Conservation (phyloP, 2,888 invertebrate genomes). For the Petrolisthes manimaculis region DNA sequence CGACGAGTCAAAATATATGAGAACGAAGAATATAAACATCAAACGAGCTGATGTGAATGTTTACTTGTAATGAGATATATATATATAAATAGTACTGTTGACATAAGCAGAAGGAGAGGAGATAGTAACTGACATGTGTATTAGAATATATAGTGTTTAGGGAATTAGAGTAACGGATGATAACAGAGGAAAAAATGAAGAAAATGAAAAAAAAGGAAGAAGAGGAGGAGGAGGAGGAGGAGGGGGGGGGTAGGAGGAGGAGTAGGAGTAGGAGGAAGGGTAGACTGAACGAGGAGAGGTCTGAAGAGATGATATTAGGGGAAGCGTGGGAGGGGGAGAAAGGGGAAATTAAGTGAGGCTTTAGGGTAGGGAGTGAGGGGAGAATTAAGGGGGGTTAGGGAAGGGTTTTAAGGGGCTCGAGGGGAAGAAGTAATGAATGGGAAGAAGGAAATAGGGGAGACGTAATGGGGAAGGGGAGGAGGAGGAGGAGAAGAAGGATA, state of each 20-base stretch:
- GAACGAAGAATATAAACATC: too few species aligned
- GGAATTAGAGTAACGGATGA: too few species aligned
- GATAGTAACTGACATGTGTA: too few species aligned
- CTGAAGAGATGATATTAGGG: background rate
- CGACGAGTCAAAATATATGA: too few species aligned
- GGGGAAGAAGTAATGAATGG: background rate
- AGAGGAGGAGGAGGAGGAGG: background rate
- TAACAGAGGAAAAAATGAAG: too few species aligned
- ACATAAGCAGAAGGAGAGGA: too few species aligned
- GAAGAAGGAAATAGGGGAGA: background rate
- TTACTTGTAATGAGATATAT: too few species aligned
- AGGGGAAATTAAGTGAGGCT: background rate
- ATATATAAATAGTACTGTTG: too few species aligned
- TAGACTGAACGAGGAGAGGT: too few species aligned
- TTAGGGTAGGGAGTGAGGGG: background rate
- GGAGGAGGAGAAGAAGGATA: background rate
- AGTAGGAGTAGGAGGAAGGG: background rate
- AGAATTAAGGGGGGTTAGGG: background rate
- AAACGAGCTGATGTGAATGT: too few species aligned
- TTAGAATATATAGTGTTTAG: too few species aligned
- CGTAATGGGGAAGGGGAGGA: background rate
- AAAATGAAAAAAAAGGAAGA: background rate
- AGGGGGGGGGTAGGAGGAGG: background rate
- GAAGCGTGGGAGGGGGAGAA: constrained; percentile 2
- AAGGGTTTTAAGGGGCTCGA: background rate